Evolutionary conservation across 2,888 invertebrate species (phyloP), one percentile per base, ranked within the genome.

Genomic region (Acheta domesticus): DNA sequence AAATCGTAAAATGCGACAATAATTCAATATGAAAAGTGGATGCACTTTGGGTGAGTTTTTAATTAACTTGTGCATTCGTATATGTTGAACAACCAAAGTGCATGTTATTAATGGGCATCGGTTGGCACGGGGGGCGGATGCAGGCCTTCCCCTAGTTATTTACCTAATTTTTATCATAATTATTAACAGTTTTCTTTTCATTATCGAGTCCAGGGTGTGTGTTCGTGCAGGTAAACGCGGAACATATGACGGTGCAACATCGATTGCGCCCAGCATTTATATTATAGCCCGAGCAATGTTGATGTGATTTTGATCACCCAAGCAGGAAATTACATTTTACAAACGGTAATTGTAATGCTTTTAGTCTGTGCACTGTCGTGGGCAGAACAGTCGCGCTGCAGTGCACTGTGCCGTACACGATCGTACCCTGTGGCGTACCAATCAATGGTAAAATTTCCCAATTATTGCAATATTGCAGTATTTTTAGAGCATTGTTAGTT

Each of bases 271-370:
- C 62, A 8, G n/a, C 16, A 14, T 19, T 62, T 62, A 19, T 19
- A 19, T 19, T 62, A 19, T 19, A 19, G n/a, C 62, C 62, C 62
- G 16, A 62, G 62, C 62, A 76, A 76, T 76, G 76, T 76, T 77
- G 80, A 80, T 80, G 79, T 79, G 80, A 80, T 84, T 84, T 85
- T 85, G 85, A 85, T 85, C 85, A 83, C 83, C 84, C 84, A 83
- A 82, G 83, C 83, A 85, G 85, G 85, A 85, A 85, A 85, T 85
- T 83, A 83, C 83, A 83, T 83, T 83, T 76, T 23, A 84, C 84
- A 84, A 86, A 87, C 87, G 87, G 88, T 79, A 80, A 80, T 80
- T 79, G 80, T 80, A 80, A 80, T 80, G 80, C 80, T 80, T 80
- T 80, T 78, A 80, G 80, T 78, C 50, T 79, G 76, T 75, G 80